Evolutionary conservation across 2,797 vertebrate genomes (phyloP).

Genomic region (Halcyon badia): DNA sequence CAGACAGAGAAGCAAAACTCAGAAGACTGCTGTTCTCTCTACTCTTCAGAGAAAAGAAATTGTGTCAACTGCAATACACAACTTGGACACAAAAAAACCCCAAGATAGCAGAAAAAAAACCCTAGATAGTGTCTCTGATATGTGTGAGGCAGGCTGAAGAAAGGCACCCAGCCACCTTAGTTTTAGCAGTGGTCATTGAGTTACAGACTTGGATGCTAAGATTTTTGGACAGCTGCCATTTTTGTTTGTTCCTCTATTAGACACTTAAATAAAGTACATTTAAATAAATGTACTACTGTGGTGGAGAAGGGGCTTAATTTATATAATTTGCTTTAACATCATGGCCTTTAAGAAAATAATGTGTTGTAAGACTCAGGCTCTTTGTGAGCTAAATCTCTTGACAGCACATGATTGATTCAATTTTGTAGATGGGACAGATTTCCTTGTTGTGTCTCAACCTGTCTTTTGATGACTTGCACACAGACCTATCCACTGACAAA

Average conservation of each 20-base stretch:
- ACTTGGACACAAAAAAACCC: not conserved
- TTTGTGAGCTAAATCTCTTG: conserved; percentile 33
- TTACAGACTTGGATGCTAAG: not conserved
- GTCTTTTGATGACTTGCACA: conserved; percentile 24
- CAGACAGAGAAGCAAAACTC: not conserved
- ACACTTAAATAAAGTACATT: not conserved
- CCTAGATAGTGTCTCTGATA: not conserved
- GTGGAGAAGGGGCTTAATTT: not conserved
- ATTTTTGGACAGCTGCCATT: not conserved
- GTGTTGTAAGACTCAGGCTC: not conserved
- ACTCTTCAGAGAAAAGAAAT: not conserved
- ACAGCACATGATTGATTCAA: conserved; percentile 10
- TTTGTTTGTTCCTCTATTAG: not conserved
- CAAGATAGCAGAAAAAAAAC: not conserved
- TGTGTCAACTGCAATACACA: not conserved
- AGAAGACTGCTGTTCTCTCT: not conserved
- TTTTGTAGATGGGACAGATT: conserved; percentile 51
- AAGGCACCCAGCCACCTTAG: not conserved
- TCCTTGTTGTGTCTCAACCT: conserved; percentile 38
- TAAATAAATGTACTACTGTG: not conserved
- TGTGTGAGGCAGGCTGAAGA: not conserved
- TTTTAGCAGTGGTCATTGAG: not conserved
- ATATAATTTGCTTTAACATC: not conserved
- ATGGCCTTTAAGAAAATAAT: not conserved
- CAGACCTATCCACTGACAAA: conserved; percentile 15